Evolutionary conservation across 2,888 invertebrate genomes (phyloP), one percentile per base, ranked within the genome.

Genomic region (Amblyjoppa fuscipennis): DNA sequence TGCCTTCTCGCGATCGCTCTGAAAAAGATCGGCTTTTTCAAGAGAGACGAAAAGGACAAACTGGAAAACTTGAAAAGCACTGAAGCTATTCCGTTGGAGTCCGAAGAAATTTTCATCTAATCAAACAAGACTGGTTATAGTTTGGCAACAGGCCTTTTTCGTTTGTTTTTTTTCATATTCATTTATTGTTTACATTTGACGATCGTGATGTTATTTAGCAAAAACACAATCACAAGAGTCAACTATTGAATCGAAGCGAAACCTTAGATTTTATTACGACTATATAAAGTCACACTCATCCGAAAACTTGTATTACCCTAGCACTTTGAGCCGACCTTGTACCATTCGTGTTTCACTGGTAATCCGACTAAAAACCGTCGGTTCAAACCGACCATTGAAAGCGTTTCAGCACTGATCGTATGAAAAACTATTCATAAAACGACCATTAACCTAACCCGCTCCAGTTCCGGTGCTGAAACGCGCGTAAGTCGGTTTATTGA

Each of bases 21-120:
- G 56, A 86, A 76, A 38, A 87, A 11, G 84, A 82, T 69, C 56
- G 80, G 70, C 64, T 87, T 89, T 45, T 83, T 91, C 85, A 89
- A 89, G 68, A 88, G 92, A 31, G 84, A 76, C 25, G 77, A 78
- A 28, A 89, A 89, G 38, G 81, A 85, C 51, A 56, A 89, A 51
- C 34, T 90, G 41, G 76, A 85, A 3, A 80, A 74, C 38, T 68
- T 88, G 13, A 89, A 84, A 34, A 80, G 79, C 53, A 81, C 74
- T 59, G 78, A 86, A 9, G 61, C 59, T 2, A 79, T 75, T 68
- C 78, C 78, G 4, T 59, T 83, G 28, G 78, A 74, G 4, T 59
- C 74, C 28, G 69, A 78, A 16, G 56, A 59, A 38, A 9, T 13
- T 49, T 53, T 53, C 5, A 51, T 25, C 31, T 49, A 68, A 75